Conservation (phyloP, 2,797 vertebrate genomes). For the Neomorphus geoffroyi region DNA sequence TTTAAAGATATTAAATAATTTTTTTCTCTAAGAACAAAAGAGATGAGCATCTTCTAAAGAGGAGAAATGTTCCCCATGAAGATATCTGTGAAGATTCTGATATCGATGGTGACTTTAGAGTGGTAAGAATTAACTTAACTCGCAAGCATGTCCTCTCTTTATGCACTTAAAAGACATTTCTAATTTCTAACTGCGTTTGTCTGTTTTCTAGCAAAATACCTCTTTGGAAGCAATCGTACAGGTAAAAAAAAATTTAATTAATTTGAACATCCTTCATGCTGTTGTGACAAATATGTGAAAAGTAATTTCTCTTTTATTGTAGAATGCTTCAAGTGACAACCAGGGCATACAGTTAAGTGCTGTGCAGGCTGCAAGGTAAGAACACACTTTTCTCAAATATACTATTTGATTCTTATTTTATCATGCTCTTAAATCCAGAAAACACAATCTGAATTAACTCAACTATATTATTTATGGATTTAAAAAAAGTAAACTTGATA, state of each 20-base stretch:
- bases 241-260: constrained; percentile 78
- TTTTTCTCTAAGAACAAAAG: constrained; percentile 88
- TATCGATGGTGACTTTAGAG: constrained; percentile 94
- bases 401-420: neutral
- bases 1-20: neutral
- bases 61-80: constrained; percentile 96
- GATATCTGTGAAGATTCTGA: constrained; percentile 97
- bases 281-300: neutral
- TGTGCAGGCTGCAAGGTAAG: constrained; percentile 96
- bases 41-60: constrained; percentile 97
- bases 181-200: constrained; percentile 15
- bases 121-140: constrained; percentile 78
- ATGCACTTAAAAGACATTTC: neutral
- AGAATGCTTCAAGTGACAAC: constrained; percentile 99
- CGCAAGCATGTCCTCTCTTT: neutral
- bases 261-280: neutral
- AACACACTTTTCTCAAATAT: neutral
- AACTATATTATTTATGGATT: neutral
- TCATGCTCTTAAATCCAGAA: neutral
- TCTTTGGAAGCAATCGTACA: constrained; percentile 99
- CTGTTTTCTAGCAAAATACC: constrained; percentile 92
- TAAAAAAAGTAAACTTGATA: neutral
- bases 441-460: neutral
- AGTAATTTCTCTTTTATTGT: constrained; percentile 51
- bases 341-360: constrained; percentile 97